Evolutionary conservation across 2,113 vertebrate species (phyloP).

Genomic region (Microtus ochrogaster): DNA sequence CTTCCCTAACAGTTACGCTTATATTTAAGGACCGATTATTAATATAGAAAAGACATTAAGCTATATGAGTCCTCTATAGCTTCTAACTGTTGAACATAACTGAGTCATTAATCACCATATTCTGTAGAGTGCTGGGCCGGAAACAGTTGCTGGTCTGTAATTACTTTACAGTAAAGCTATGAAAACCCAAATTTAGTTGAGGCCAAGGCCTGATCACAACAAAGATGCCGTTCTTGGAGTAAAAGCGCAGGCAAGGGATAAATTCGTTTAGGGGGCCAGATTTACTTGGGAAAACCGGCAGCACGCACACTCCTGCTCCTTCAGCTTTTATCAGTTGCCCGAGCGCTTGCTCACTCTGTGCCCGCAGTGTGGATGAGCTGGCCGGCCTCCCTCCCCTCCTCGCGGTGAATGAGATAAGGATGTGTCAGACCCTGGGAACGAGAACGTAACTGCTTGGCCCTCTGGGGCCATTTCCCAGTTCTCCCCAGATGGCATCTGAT

Average conservation of each 20-base stretch:
- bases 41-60: background rate
- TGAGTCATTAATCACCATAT: background rate
- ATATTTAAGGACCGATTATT: background rate
- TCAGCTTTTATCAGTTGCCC: background rate
- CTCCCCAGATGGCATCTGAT: slow-evolving; percentile 81
- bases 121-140: background rate
- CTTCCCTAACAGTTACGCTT: background rate
- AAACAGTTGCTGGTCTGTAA: background rate
- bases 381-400: slow-evolving; percentile 18
- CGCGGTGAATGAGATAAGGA: slow-evolving; percentile 72
- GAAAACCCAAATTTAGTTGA: background rate
- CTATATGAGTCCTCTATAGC: background rate
- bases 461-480: slow-evolving; percentile 75
- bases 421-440: slow-evolving; percentile 71
- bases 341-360: background rate
- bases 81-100: accelerated
- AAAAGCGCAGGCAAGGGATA: background rate
- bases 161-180: slow-evolving; percentile 32
- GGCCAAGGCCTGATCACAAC: background rate
- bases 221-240: background rate
- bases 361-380: slow-evolving; percentile 31
- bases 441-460: slow-evolving; percentile 69
- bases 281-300: slow-evolving; percentile 3
- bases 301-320: background rate
- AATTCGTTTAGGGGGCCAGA: background rate